Base-by-base conservation (phyloP, 2,888 invertebrate species). In the Acanthopleura granulata region DNA sequence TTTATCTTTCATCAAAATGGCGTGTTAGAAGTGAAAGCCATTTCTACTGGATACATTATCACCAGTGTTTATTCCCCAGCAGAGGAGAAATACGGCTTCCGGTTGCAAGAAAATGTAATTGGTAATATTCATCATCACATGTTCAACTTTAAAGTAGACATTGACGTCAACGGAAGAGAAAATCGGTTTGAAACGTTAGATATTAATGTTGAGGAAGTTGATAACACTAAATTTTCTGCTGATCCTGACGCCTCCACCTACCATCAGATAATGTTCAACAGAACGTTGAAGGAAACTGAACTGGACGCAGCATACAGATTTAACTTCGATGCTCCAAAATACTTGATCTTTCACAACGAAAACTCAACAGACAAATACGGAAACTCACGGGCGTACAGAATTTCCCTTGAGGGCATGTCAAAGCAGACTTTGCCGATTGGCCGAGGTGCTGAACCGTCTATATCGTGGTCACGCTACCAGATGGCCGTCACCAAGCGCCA, bases 401-500 rank as follows among this genome's bases (percentile, higher is more conserved):
- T 88, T 9, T 62, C 83, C 6, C 75, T 80, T 50, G 77, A 75
- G 30, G 84, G 83, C 11, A 82, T 86, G 81, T 80, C 82, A 15
- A 86, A 86, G 74, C 83, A 81, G 74, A 25, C 84, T 74, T 75
- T 86, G 0, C 79, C 82, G 11, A 78, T 79, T 18, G 80, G 80
- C 49, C 62, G 72, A 49, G 80, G 83, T 16, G 81, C 83, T 25
- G 85, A 85, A 62, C 77, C 79, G n/a, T 80, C 81, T 0, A 77
- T 83, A 4, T 75, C 84, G 9, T 89, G 88, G 87, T 80, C 84
- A 1, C 79, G 86, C n/a, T 84, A 87, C 74, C 84, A 84, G 76
- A 78, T 83, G 76, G 81, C 80, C 9, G 82, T 83, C 61, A 85
- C 85, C 0, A 76, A 77, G 51, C 76, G 77, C 15, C 83, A 84